phyloP scores from a whole-genome alignment of 2,113 vertebrate genomes.

The Elaphurus davidianus region DNA sequence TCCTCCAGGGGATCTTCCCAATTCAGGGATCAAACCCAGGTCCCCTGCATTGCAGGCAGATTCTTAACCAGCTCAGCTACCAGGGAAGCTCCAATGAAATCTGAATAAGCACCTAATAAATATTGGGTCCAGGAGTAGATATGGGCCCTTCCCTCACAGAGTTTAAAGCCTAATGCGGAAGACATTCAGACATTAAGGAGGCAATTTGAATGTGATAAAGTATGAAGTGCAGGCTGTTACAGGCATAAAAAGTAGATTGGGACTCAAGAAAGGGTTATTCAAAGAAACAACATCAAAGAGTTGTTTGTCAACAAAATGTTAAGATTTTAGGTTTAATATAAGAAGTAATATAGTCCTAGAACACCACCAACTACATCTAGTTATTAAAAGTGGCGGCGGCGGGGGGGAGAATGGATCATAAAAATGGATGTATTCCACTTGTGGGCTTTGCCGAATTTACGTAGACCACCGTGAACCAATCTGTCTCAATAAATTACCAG shows the following conservation, averaged over 20 bases:
- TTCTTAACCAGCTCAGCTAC: neutral
- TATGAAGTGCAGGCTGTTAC: neutral
- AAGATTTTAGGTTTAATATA: neutral
- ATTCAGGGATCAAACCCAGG: neutral
- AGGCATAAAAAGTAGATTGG: neutral
- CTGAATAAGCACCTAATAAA: neutral
- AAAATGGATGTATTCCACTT: neutral
- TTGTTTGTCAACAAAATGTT: neutral
- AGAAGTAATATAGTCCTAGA: neutral
- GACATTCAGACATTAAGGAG: neutral
- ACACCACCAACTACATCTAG: neutral
- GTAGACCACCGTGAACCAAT: neutral
- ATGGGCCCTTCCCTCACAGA: neutral
- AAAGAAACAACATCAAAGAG: neutral
- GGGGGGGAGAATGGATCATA: neutral
- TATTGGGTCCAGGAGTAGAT: neutral
- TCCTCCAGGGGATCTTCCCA: neutral
- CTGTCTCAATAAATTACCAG: neutral
- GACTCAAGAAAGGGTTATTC: neutral
- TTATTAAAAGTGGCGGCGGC: neutral
- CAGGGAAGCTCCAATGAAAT: neutral
- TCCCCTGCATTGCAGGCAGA: neutral
- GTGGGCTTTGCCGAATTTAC: rapidly evolving
- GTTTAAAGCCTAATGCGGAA: neutral
- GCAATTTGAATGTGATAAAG: neutral